Percentiles rank a stretch among this genome's conserved stretches.
Evolutionary conservation across 37 sponge, comb jelly and placozoan species (phyloP).

Genomic region (Halichondria panicea): DNA sequence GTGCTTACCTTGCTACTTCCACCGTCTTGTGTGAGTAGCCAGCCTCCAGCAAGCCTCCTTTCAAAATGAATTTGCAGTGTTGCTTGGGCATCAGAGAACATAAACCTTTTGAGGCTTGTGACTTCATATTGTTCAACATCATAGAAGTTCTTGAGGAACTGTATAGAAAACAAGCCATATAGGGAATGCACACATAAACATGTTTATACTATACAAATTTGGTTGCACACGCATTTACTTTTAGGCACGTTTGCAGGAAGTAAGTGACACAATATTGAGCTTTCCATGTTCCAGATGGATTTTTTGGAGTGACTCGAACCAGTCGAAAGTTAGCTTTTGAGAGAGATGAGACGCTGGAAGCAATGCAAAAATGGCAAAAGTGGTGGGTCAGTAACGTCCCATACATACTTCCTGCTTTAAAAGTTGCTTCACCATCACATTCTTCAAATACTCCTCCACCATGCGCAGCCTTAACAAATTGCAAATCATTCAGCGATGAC

Average conservation of each 20-base stretch:
- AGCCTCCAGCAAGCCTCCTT: background rate
- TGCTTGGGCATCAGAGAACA: no score
- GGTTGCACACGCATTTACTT: slow-evolving; percentile 6
- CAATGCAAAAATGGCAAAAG: slow-evolving; percentile 22
- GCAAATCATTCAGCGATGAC: background rate
- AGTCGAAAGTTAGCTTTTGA: slow-evolving; percentile 3
- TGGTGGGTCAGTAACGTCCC: slow-evolving; percentile 4
- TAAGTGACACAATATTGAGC: slow-evolving; percentile 11
- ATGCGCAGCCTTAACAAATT: slow-evolving; percentile 12
- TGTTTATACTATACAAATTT: no score
- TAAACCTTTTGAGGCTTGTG: no score
- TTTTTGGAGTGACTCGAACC: background rate
- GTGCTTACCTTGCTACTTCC: background rate
- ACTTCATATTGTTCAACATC: no score
- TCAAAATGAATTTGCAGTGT: slow-evolving; percentile 11
- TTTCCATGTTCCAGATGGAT: background rate
- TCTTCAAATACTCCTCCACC: background rate
- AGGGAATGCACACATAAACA: background rate
- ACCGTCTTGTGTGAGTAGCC: background rate
- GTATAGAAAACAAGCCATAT: no score
- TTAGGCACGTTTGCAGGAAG: slow-evolving; percentile 3
- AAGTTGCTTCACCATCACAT: background rate
- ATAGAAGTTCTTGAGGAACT: no score
- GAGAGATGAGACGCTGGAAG: background rate
- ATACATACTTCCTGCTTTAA: background rate